phyloP scores from a whole-genome alignment of 1,140 invertebrate species.

The Drosophila truncata region DNA sequence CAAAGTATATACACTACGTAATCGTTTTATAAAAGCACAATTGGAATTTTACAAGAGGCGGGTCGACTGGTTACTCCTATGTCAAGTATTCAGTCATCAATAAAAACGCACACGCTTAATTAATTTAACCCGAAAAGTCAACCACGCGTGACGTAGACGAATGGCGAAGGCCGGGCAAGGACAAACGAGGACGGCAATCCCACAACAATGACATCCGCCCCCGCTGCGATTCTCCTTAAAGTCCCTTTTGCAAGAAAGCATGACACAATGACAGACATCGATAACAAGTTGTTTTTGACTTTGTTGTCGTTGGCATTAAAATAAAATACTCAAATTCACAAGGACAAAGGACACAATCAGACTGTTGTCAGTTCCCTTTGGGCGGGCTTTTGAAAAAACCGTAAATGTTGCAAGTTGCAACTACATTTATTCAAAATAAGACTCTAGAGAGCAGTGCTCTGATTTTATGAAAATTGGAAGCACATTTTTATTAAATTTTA shows the following conservation, averaged over 20 bases:
- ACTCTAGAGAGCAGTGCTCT: not conserved
- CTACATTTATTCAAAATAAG: not conserved
- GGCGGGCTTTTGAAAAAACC: not conserved
- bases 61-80: slow-evolving; percentile 5
- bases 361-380: slow-evolving; percentile 31
- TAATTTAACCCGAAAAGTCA: slow-evolving; percentile 81
- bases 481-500: not conserved
- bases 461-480: not conserved
- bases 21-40: slow-evolving; percentile 3
- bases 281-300: slow-evolving; percentile 81
- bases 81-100: slow-evolving; percentile 70
- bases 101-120: slow-evolving; percentile 83
- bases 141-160: slow-evolving; percentile 71
- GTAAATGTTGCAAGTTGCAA: not conserved
- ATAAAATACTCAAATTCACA: slow-evolving; percentile 66
- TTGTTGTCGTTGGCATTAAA: slow-evolving; percentile 65
- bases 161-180: slow-evolving; percentile 32
- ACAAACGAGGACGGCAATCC: slow-evolving; percentile 16
- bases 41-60: slow-evolving; percentile 5
- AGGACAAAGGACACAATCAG: slow-evolving; percentile 68
- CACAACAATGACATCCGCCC: not conserved
- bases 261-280: slow-evolving; percentile 70
- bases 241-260: slow-evolving; percentile 30
- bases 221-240: not conserved
- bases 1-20: not conserved